Evolutionary conservation across 2,113 vertebrate genomes (phyloP).

Genomic region (Smithornis capensis): DNA sequence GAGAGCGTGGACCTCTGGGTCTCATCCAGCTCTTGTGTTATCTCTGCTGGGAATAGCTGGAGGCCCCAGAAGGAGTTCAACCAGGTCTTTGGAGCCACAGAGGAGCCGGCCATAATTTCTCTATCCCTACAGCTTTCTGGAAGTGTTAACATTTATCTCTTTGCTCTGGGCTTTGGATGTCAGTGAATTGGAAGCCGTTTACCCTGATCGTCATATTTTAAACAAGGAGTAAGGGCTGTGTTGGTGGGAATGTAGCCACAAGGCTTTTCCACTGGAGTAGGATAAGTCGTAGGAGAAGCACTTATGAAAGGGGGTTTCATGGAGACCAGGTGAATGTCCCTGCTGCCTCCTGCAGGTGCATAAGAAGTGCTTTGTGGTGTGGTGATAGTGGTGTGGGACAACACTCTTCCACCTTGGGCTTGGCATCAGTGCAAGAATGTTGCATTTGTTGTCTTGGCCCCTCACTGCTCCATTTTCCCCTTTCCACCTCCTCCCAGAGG

Average conservation of each 20-base stretch:
- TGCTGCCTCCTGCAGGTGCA: background rate
- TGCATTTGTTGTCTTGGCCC: background rate
- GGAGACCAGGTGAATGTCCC: background rate
- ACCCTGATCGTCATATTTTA: background rate
- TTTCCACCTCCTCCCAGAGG: background rate
- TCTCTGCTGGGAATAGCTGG: constrained; percentile 19
- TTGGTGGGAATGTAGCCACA: background rate
- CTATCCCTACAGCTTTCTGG: background rate
- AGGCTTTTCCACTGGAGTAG: background rate
- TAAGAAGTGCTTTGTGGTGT: background rate
- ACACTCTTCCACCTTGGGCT: background rate
- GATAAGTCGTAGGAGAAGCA: background rate
- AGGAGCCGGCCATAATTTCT: background rate
- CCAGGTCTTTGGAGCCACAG: background rate
- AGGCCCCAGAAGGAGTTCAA: background rate
- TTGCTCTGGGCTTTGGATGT: constrained; percentile 6
- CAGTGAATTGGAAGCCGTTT: background rate
- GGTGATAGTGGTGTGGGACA: background rate
- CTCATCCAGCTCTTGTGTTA: background rate
- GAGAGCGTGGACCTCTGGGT: background rate
- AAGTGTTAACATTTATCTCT: background rate
- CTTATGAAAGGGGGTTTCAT: background rate
- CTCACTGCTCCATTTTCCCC: background rate
- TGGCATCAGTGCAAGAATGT: rapidly evolving
- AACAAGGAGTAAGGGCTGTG: background rate